These are phyloP conservation scores for Hypotaenidia philippensis DNA, from an alignment of 2,797 vertebrate genomes.

Conservation along the genomic window DNA sequence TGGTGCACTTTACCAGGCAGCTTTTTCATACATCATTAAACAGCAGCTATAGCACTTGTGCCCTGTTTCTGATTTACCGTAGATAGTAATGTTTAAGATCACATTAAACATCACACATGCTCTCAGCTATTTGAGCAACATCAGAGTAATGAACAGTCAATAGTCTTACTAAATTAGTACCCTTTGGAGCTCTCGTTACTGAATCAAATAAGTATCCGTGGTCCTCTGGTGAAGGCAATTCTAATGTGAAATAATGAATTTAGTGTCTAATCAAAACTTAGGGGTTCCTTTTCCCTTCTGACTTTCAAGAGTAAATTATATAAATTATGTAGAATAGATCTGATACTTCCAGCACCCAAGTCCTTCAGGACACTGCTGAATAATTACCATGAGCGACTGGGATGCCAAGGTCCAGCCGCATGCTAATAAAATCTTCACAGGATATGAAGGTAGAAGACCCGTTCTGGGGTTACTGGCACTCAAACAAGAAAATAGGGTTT, in stretches of 20 bases:
- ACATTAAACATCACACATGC: conserved; percentile 78
- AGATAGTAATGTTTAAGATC: conserved; percentile 81
- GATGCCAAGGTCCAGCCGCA: neutral
- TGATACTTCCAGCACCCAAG: conserved; percentile 26
- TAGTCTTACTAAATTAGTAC: conserved; percentile 77
- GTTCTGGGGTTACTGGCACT: neutral
- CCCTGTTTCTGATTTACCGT: conserved; percentile 81
- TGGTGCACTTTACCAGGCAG: conserved; percentile 90
- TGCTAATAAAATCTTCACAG: neutral
- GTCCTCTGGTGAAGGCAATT: conserved; percentile 62
- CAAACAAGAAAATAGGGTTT: neutral
- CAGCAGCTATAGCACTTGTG: conserved; percentile 73
- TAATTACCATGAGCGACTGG: neutral
- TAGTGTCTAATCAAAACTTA: conserved; percentile 70
- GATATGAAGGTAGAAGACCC: neutral
- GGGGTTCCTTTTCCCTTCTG: conserved; percentile 43
- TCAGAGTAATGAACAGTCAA: conserved; percentile 78
- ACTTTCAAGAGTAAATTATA: conserved; percentile 56
- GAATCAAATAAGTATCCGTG: conserved; percentile 73
- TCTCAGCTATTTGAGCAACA: conserved; percentile 77
- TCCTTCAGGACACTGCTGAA: neutral
- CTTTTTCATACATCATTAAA: conserved; percentile 87
- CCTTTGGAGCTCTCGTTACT: conserved; percentile 65
- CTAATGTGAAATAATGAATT: conserved; percentile 71
- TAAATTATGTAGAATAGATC: conserved; percentile 41